A percentile compares a stretch with the other conserved stretches of the same genome.
These are phyloP conservation scores for Euplagia quadripunctaria DNA, from an alignment of 2,888 invertebrate genomes.

Conservation along the genomic window DNA sequence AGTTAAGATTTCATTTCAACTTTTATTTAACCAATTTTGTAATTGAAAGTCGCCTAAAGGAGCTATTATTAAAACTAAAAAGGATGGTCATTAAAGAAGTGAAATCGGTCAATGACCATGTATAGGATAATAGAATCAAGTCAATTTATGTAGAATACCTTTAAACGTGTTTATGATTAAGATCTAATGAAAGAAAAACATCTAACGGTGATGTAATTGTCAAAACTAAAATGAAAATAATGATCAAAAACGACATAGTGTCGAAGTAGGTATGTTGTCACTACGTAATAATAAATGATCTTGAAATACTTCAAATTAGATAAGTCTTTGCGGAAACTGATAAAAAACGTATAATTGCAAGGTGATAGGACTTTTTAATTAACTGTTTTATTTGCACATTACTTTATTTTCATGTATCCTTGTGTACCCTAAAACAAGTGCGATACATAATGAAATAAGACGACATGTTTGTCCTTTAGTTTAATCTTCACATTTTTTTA, in stretches of 20 bases:
- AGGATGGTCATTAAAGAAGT: conserved; percentile 37
- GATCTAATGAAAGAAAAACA: not conserved
- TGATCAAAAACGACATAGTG: not conserved
- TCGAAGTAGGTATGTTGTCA: conserved; percentile 1
- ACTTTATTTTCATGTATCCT: not conserved
- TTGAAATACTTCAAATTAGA: not conserved
- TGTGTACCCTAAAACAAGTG: too few species aligned
- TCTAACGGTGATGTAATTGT: conserved; percentile 1
- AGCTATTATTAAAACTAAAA: not conserved
- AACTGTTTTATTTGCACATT: not conserved
- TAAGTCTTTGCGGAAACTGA: too few species aligned
- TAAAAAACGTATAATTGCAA: not conserved
- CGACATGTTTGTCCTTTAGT: not conserved
- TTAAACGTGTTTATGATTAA: conserved; percentile 2
- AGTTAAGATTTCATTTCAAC: not conserved
- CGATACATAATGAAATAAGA: too few species aligned
- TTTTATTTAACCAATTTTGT: not conserved
- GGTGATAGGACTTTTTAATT: not conserved
- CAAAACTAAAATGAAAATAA: not conserved
- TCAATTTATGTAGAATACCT: conserved; percentile 18
- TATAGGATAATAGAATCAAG: conserved; percentile 7
- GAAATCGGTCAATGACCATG: conserved; percentile 35
- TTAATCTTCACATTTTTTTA: not conserved
- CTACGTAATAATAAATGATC: conserved; percentile 10
- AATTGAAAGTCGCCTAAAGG: not conserved